A percentile compares a stretch with the other conserved stretches of the same genome.
Evolutionary conservation across 2,888 invertebrate species (phyloP).

Genomic region (Papilio elwesi): DNA sequence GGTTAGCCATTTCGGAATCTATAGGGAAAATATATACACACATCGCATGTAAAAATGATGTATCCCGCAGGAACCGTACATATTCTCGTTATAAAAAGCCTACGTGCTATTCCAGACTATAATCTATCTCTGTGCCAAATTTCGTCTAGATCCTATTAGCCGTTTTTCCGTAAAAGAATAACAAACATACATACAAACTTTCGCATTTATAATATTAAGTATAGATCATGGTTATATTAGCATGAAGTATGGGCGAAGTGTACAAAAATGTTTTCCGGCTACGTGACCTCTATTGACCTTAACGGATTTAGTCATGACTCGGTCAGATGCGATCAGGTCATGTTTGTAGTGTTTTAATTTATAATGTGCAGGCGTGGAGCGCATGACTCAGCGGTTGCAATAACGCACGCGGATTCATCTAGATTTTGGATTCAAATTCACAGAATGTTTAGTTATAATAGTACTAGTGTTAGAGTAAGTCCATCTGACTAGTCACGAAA

Average conservation of each 20-base stretch:
- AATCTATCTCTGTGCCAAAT: too few relatives aligned
- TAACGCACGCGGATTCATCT: neutral
- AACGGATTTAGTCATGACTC: constrained; percentile 7
- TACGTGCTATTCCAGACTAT: too few relatives aligned
- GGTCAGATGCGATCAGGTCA: constrained; percentile 19
- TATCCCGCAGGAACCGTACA: too few relatives aligned
- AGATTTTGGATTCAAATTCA: neutral
- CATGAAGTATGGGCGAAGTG: neutral
- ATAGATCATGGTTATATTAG: neutral
- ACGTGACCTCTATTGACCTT: constrained; percentile 22
- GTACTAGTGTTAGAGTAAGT: neutral
- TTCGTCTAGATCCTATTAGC: too few relatives aligned
- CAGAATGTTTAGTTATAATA: neutral
- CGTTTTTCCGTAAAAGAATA: too few relatives aligned
- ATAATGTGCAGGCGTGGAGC: neutral
- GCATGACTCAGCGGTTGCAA: neutral
- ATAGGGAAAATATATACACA: too few relatives aligned
- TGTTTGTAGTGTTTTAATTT: constrained; percentile 10
- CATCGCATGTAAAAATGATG: too few relatives aligned
- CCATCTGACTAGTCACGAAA: too few relatives aligned
- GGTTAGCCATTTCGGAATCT: too few relatives aligned
- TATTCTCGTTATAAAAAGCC: too few relatives aligned
- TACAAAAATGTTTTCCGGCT: constrained; percentile 2
- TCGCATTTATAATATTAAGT: too few relatives aligned
- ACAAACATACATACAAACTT: too few relatives aligned